Evolutionary conservation across 2,888 invertebrate genomes (phyloP), one percentile per base, ranked within the genome.

Genomic region (Pristionchus maxplancki): DNA sequence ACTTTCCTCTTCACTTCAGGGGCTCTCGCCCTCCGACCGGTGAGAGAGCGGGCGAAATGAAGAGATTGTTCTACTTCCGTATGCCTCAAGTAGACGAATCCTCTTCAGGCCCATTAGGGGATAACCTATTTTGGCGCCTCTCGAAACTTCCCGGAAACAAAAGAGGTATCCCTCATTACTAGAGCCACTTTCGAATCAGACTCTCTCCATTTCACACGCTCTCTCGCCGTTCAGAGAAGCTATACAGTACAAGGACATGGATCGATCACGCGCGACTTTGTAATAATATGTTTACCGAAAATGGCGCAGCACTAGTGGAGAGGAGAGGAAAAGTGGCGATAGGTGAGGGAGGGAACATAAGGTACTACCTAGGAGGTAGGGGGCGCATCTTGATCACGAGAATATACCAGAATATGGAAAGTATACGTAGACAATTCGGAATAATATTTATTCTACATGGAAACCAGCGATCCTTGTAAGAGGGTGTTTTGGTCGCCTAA

Each of bases 221-320:
- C 58, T 58, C 58, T 58, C 20, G 1, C 2, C n/a, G 53, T 20
- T 2, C 53, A 58, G 53, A 44, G n/a, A 58, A 58, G n/a, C 58
- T 24, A 1, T n/a, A n/a, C n/a, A n/a, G n/a, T n/a, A n/a, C n/a
- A 6, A 1, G n/a, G 53, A 17, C 6, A n/a, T 6, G 58, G 8
- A 71, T 15, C 37, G 37, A 71, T 71, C 71, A 34, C n/a, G n/a
- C n/a, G 37, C 37, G 71, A 34, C 37, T 71, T n/a, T 58, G 71
- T 71, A 71, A 71, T 71, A 71, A 71, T 37, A 71, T 71, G 71
- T 71, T 71, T 71, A 71, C 71, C n/a, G 6, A 20, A 37, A 71
- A 31, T 17, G 64, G 44, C 44, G 44, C 24, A 3, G 58, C 58
- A 58, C n/a, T n/a, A n/a, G n/a, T n/a, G n/a, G n/a, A n/a, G n/a